These are phyloP conservation scores for Acanthornis magna DNA, from an alignment of 2,797 vertebrate species.

Conservation along the genomic window DNA sequence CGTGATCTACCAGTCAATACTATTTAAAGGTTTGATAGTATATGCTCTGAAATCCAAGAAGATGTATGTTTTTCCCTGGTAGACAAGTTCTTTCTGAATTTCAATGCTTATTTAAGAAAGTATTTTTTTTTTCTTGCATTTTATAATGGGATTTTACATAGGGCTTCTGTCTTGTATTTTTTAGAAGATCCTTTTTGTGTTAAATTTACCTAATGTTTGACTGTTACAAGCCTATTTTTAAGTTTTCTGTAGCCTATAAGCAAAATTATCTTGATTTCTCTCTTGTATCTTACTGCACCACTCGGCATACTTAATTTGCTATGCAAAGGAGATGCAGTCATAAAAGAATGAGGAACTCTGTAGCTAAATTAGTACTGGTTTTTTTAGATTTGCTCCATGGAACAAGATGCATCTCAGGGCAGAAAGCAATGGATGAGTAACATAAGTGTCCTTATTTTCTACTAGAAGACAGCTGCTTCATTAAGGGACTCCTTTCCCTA, in stretches of 20 bases:
- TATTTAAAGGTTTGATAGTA: background rate
- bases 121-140: background rate
- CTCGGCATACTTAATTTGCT: background rate
- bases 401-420: background rate
- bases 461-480: background rate
- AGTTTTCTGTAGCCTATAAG: background rate
- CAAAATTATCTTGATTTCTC: background rate
- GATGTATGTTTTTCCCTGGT: background rate
- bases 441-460: background rate
- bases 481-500: background rate
- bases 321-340: background rate
- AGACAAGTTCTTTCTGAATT: background rate
- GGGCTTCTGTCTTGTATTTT: background rate
- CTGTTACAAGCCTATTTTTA: background rate
- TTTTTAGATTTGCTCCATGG: background rate
- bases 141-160: background rate
- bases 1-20: background rate
- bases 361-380: background rate
- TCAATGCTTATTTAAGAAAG: background rate
- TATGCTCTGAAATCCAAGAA: background rate
- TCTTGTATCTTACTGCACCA: accelerated
- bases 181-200: background rate
- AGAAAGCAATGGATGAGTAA: background rate
- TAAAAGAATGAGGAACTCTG: background rate
- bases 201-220: background rate